Evolutionary conservation across 2,797 vertebrate species (phyloP).

Genomic region (Darevskia nairensis): DNA sequence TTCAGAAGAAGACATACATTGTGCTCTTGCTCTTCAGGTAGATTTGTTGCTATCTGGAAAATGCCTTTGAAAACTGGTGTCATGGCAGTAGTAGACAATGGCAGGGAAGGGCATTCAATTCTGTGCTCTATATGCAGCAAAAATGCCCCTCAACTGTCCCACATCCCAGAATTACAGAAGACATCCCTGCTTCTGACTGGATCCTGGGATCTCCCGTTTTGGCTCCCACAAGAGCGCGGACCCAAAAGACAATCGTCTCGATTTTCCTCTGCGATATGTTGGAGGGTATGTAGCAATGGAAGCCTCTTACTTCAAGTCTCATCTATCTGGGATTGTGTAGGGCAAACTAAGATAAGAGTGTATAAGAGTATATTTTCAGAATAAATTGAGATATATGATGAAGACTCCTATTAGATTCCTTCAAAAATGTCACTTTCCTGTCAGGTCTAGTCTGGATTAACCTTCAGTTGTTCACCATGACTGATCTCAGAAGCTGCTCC

Average conservation of each 20-base stretch:
- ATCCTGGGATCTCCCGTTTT: too few relatives aligned
- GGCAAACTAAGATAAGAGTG: too few relatives aligned
- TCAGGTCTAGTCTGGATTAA: not conserved
- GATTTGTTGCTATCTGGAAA: not conserved
- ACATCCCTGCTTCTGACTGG: too few relatives aligned
- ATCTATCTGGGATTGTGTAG: not conserved
- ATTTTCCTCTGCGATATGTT: too few relatives aligned
- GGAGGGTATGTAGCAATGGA: too few relatives aligned
- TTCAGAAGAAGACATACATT: not conserved
- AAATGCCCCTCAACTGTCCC: not conserved
- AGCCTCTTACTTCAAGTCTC: not conserved
- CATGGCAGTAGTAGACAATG: not conserved
- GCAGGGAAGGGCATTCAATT: not conserved
- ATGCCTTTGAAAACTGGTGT: not conserved
- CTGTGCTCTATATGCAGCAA: not conserved
- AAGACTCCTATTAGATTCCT: not conserved
- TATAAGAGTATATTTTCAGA: not conserved
- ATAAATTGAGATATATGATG: not conserved
- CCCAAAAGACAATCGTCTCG: too few relatives aligned
- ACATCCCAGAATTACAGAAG: too few relatives aligned
- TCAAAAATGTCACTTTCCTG: too few relatives aligned
- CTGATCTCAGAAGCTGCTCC: not conserved
- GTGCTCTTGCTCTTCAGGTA: not conserved
- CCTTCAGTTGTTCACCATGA: not conserved
- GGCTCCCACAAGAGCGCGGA: too few relatives aligned